Conservation (phyloP, 2,113 vertebrate species). For the Danio rerio region GRCz12tu NC_133194.1:22047501-22048000, state of each 20-base stretch:
- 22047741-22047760: background rate
- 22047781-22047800: slow-evolving; percentile 42
- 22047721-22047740: background rate
- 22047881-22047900: slow-evolving; percentile 70
- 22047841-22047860: slow-evolving; percentile 67
- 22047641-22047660: background rate
- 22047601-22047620: too few relatives aligned
- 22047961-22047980: slow-evolving; percentile 72
- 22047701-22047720: background rate
- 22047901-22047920: slow-evolving; percentile 66
- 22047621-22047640: background rate
- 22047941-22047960: slow-evolving; percentile 75
- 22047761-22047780: slow-evolving; percentile 25
- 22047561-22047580: slow-evolving; percentile 88
- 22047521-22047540: slow-evolving; percentile 57
- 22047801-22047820: slow-evolving; percentile 30
- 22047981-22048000: slow-evolving; percentile 50
- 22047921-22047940: slow-evolving; percentile 61
- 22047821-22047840: slow-evolving; percentile 15
- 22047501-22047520: slow-evolving; percentile 89
- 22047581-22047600: slow-evolving; percentile 84
- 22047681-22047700: background rate
- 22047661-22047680: background rate
- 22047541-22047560: slow-evolving; percentile 74
- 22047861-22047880: slow-evolving; percentile 63